These are phyloP conservation scores for Acanthococcus lagerstroemiae DNA, from an alignment of 2,888 invertebrate species.

Conservation along the genomic window DNA sequence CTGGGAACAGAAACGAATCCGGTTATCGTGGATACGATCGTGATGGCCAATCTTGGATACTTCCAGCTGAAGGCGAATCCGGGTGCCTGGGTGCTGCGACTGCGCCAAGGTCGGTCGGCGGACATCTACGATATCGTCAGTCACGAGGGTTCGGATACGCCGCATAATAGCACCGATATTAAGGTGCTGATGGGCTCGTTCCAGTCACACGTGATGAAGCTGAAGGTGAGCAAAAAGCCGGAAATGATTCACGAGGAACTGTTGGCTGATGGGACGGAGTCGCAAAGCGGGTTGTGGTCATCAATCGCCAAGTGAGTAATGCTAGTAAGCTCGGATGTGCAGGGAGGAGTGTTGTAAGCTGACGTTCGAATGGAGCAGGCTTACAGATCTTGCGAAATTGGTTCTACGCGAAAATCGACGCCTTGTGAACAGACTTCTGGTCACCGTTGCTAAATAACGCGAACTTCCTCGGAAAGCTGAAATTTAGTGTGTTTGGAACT, in stretches of 20 bases:
- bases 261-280: slow-evolving; percentile 65
- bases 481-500: too few relatives aligned
- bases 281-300: slow-evolving; percentile 75
- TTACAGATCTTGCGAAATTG: too few relatives aligned
- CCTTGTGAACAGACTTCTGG: too few relatives aligned
- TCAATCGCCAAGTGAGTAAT: slow-evolving; percentile 72
- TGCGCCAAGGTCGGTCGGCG: slow-evolving; percentile 84
- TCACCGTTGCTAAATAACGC: too few relatives aligned
- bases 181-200: slow-evolving; percentile 72
- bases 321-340: too few relatives aligned
- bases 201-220: slow-evolving; percentile 80
- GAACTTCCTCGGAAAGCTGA: too few relatives aligned
- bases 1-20: slow-evolving; percentile 73
- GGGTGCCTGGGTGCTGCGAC: slow-evolving; percentile 82
- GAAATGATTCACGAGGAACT: slow-evolving; percentile 80
- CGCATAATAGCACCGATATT: slow-evolving; percentile 57
- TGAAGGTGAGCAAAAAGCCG: slow-evolving; percentile 81
- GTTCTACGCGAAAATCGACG: too few relatives aligned
- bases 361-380: too few relatives aligned
- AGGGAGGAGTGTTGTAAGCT: too few relatives aligned
- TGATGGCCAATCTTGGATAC: slow-evolving; percentile 99
- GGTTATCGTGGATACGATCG: slow-evolving; percentile 86
- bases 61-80: slow-evolving; percentile 97
- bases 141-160: slow-evolving; percentile 66
- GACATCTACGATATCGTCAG: slow-evolving; percentile 90